Evolutionary conservation across 2,113 vertebrate genomes (phyloP).

Genomic region (Crotalus viridis): DNA sequence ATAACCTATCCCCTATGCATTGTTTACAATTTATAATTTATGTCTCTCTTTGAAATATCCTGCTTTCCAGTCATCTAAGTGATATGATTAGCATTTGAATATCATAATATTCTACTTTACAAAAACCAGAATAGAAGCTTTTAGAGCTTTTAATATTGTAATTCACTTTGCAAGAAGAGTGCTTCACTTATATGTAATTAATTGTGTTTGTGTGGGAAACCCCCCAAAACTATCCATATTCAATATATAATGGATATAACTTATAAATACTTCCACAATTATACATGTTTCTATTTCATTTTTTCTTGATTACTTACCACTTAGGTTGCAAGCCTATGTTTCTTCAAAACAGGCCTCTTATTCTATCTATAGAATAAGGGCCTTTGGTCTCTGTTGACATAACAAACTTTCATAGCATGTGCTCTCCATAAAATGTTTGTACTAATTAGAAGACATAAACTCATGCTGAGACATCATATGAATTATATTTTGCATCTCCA

Average conservation of each 20-base stretch:
- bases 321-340: conserved; percentile 58
- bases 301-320: conserved; percentile 70
- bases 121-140: conserved; percentile 47
- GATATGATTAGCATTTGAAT: conserved; percentile 84
- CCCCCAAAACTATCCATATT: conserved; percentile 58
- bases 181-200: conserved; percentile 63
- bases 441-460: conserved; percentile 82
- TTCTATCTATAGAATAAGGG: conserved; percentile 38
- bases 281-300: conserved; percentile 67
- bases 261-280: conserved; percentile 56
- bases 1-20: conserved; percentile 80
- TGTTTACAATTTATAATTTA: conserved; percentile 97
- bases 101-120: conserved; percentile 68
- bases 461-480: conserved; percentile 78
- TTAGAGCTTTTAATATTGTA: conserved; percentile 63
- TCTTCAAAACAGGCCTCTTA: conserved; percentile 45
- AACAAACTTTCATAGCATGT: conserved; percentile 75
- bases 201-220: neutral
- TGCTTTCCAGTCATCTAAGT: conserved; percentile 89
- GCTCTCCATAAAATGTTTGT: conserved; percentile 72
- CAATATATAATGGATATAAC: conserved; percentile 63
- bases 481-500: conserved; percentile 73
- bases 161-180: conserved; percentile 65
- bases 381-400: conserved; percentile 70
- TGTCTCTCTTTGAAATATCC: conserved; percentile 84